phyloP scores from a whole-genome alignment of 2,113 vertebrate genomes.

The Osmerus eperlanus region DNA sequence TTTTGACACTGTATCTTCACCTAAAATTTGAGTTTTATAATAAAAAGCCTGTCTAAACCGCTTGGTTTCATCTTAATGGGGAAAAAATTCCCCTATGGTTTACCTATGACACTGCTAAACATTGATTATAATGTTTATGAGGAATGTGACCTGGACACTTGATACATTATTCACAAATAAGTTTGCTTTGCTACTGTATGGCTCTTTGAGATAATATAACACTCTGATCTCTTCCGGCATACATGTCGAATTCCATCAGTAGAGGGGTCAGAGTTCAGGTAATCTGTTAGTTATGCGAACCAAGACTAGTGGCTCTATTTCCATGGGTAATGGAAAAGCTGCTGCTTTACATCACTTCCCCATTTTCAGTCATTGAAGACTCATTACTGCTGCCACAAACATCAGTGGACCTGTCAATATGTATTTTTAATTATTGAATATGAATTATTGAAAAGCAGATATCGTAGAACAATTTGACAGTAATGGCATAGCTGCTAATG shows the following conservation, averaged over 20 bases:
- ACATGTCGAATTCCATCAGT: constrained; percentile 44
- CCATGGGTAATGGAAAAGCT: constrained; percentile 32
- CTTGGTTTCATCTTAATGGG: too few species aligned
- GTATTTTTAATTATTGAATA: too few species aligned
- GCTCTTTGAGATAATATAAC: constrained; percentile 38
- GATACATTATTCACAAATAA: constrained; percentile 60
- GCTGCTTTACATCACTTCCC: constrained; percentile 29
- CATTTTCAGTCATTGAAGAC: constrained; percentile 29
- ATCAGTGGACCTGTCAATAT: neutral
- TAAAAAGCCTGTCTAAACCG: too few species aligned
- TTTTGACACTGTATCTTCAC: constrained; percentile 7
- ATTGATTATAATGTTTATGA: constrained; percentile 30
- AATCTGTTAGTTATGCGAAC: constrained; percentile 21
- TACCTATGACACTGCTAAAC: constrained; percentile 36
- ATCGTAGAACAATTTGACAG: too few species aligned
- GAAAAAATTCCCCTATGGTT: constrained; percentile 36
- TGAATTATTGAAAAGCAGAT: too few species aligned
- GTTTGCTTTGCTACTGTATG: neutral
- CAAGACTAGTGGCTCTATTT: constrained; percentile 21
- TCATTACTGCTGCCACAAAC: constrained; percentile 21
- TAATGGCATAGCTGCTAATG: too few species aligned
- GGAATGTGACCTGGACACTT: constrained; percentile 31
- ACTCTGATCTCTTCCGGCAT: constrained; percentile 3
- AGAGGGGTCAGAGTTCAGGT: constrained; percentile 39
- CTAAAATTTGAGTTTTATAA: too few species aligned